Evolutionary conservation across 2,888 invertebrate genomes (phyloP), one percentile per base, ranked within the genome.

Genomic region (Yponomeuta malinellus): DNA sequence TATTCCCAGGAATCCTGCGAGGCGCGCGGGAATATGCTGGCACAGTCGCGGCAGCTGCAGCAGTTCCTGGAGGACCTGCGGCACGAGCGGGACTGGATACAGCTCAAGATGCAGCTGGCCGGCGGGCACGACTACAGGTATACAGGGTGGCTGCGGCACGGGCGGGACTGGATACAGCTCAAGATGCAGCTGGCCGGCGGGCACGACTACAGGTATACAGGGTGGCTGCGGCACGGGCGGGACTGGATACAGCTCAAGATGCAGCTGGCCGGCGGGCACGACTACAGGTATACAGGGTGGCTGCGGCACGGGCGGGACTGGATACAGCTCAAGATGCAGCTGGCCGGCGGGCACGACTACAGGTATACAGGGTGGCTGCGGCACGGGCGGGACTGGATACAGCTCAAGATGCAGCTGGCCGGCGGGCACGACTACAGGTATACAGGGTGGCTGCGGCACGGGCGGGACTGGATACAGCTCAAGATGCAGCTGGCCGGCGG

Each of bases 191-290:
- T 97, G 9, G 33, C 2, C 33, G 5, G 33, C 33, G 33, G 5
- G 33, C 33, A 33, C 3, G 5, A 33, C 33, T 33, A 33, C 33
- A 33, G 33, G 33, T 2, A 5, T 33, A 33, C 5, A 33, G 33
- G 33, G 33, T 33, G 33, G 33, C 94, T 97, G 71, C 95, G 96
- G 80, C 98, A 97, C 87, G 97, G 97, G 75, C 95, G 97, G 79
- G 95, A 96, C 64, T 99, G 99, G 99, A 93, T 99, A 75, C 95
- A 96, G 74, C 97, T 98, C 82, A 99, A 99, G 88, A 94, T 98
- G 82, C 98, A 98, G 87, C 95, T 97, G 9, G 33, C 2, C 33
- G 5, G 33, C 33, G 5, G 5, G 33, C 33, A 5, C 33, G 5
- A 33, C 33, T 33, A 5, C 33, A 33, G 5, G 33, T 33, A 33